Conservation (phyloP, 2,888 invertebrate species). For the Hypercompe scribonia region DNA sequence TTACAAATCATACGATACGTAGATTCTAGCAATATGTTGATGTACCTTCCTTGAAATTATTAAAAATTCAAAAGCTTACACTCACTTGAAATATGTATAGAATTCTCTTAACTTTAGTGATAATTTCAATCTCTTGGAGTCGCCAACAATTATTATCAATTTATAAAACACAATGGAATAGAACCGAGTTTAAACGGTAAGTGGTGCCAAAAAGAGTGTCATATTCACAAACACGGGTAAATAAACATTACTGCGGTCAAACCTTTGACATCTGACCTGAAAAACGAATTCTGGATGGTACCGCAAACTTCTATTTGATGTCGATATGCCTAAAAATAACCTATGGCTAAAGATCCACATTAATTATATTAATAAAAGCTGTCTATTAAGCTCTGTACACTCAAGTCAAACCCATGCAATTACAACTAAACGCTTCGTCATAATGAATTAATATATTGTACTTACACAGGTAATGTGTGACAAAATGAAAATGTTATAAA, state of each 20-base stretch:
- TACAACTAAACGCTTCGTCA: too few relatives aligned
- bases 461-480: too few relatives aligned
- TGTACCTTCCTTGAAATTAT: not conserved
- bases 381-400: too few relatives aligned
- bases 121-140: not conserved
- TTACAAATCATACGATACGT: not conserved
- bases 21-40: not conserved
- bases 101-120: not conserved
- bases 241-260: conserved; percentile 6
- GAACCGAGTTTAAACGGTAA: not conserved
- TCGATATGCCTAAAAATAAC: not conserved
- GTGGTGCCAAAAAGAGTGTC: conserved; percentile 4
- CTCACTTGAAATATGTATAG: not conserved
- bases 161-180: not conserved
- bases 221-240: not conserved
- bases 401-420: too few relatives aligned
- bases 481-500: too few relatives aligned
- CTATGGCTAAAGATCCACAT: not conserved
- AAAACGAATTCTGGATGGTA: not conserved
- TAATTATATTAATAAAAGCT: too few relatives aligned
- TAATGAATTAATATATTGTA: too few relatives aligned
- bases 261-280: conserved; percentile 15
- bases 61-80: not conserved
- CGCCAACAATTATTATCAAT: not conserved
- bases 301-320: not conserved